These are phyloP conservation scores for Mystacides longicornis DNA, from an alignment of 2,888 invertebrate genomes.

Conservation along the genomic window DNA sequence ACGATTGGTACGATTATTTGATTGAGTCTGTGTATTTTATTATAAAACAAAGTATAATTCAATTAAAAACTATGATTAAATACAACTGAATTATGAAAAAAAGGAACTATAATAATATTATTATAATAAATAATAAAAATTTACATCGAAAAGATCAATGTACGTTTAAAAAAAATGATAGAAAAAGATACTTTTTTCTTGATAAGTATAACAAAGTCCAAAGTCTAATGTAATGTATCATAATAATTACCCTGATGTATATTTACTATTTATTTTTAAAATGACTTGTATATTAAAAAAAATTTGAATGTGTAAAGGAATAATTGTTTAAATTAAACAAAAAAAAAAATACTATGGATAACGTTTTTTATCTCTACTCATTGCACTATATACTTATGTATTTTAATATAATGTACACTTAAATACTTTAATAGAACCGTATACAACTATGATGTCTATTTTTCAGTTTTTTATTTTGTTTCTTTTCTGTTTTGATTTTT, in stretches of 20 bases:
- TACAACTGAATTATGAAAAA: too few relatives aligned
- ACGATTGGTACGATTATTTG: too few relatives aligned
- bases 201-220: not conserved
- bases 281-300: not conserved
- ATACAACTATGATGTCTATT: constrained; percentile 25
- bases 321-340: not conserved
- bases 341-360: not conserved
- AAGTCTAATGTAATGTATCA: not conserved
- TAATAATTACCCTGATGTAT: constrained; percentile 5
- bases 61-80: too few relatives aligned
- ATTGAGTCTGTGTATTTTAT: too few relatives aligned
- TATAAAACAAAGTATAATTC: too few relatives aligned
- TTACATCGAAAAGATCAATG: too few relatives aligned
- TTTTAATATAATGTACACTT: constrained; percentile 24
- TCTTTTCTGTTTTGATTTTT: constrained; percentile 9
- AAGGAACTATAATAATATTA: too few relatives aligned
- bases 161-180: too few relatives aligned
- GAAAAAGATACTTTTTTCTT: not conserved
- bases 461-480: constrained; percentile 15
- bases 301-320: not conserved
- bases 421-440: constrained; percentile 25
- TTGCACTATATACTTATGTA: not conserved
- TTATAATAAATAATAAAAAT: too few relatives aligned
- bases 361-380: not conserved
- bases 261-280: not conserved